phyloP scores from a whole-genome alignment of 2,113 vertebrate species.

The Tychaedon coryphoeus region DNA sequence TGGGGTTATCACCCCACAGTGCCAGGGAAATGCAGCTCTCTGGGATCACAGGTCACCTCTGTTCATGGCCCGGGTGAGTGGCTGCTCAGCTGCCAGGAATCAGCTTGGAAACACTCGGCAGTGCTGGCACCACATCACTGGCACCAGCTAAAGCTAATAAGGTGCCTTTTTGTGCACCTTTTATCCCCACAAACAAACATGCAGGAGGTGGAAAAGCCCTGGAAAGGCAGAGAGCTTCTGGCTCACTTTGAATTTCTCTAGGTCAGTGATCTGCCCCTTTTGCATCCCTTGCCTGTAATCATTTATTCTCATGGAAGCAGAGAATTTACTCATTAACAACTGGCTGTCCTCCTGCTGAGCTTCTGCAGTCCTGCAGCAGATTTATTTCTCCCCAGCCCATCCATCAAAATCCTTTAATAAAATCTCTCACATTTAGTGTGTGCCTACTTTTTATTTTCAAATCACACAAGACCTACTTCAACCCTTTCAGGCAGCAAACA shows the following conservation, averaged over 20 bases:
- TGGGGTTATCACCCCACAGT: neutral
- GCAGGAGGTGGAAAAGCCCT: neutral
- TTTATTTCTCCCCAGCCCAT: neutral
- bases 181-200: neutral
- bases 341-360: neutral
- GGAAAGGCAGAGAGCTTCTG: neutral
- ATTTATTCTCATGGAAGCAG: constrained; percentile 1
- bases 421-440: neutral
- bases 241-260: neutral
- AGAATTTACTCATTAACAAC: constrained; percentile 35
- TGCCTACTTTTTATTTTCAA: neutral
- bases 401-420: neutral
- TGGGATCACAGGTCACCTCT: neutral
- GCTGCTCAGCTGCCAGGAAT: neutral
- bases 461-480: neutral
- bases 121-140: fast-evolving
- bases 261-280: neutral
- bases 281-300: neutral
- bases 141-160: neutral
- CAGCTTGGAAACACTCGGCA: fast-evolving
- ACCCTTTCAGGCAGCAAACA: neutral
- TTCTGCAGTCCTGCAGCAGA: neutral
- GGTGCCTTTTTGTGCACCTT: neutral
- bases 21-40: neutral
- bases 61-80: fast-evolving